phyloP scores from a whole-genome alignment of 2,888 invertebrate species.

The Drosophila monieri region DNA sequence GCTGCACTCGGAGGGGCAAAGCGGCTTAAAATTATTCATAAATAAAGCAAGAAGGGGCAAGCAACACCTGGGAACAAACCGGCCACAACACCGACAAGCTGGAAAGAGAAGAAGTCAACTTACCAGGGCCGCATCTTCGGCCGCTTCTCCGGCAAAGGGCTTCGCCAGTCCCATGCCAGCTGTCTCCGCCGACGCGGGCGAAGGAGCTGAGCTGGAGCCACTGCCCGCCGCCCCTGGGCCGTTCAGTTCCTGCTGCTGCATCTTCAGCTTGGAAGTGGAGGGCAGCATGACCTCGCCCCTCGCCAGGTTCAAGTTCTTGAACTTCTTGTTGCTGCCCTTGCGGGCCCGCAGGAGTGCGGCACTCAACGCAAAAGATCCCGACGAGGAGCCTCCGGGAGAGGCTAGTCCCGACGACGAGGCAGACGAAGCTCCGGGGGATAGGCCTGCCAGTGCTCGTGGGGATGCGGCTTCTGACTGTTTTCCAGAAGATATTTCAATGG shows the following conservation, averaged over 20 bases:
- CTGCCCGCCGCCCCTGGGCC: constrained; percentile 53
- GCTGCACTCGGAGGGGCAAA: constrained; percentile 56
- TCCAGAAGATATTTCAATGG: constrained; percentile 13
- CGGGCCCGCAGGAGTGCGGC: constrained; percentile 67
- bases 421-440: constrained; percentile 8
- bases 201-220: constrained; percentile 26
- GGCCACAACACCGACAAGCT: constrained; percentile 34
- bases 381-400: constrained; percentile 27
- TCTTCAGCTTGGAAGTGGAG: constrained; percentile 80
- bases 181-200: constrained; percentile 7
- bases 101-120: constrained; percentile 55
- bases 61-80: constrained; percentile 25
- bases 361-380: constrained; percentile 26
- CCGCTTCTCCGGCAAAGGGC: constrained; percentile 54
- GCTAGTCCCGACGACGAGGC: constrained; percentile 15
- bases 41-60: constrained; percentile 30
- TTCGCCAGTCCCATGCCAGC: constrained; percentile 40
- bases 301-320: constrained; percentile 81
- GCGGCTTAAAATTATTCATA: constrained; percentile 59
- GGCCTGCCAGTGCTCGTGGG: constrained; percentile 2
- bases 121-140: constrained; percentile 73
- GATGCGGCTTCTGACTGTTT: background rate
- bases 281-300: constrained; percentile 81
- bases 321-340: constrained; percentile 77
- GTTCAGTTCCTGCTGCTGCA: constrained; percentile 50